Base-by-base conservation (phyloP, 2,797 vertebrate species). In the Potorous gilbertii region DNA sequence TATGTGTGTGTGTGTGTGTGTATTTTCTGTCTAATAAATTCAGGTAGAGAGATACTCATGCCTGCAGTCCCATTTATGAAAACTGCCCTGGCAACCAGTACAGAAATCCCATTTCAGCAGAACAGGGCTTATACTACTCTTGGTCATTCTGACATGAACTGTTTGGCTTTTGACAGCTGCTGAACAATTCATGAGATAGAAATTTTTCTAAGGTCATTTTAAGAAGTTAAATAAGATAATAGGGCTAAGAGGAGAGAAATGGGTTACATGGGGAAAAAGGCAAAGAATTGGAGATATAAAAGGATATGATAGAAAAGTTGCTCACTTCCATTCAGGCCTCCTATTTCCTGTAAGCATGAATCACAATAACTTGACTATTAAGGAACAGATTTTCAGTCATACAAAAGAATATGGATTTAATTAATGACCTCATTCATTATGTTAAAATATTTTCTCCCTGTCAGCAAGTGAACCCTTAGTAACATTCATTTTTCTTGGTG, bases 151-250 rank as follows among this genome's bases (percentile, higher is more conserved):
- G 74, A 46, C 21, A 46, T 46, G 2, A 96, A 96, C 98, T 98
- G 98, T 98, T 98, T 98, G 98, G 98, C 98, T 98, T 98, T 98
- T 98, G 98, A 98, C 97, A 97, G 97, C 96, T 98, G 96, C 98
- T 98, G 97, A 98, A 98, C 98, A 96, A 98, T 98, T 98, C 94
- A 97, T 97, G 98, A 97, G 97, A 95, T 97, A 96, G 90, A 90
- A 95, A 95, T 95, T 96, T 56, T 87, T 10, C 96, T 97, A 97
- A 97, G 95, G 96, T 93, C 81, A 74, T 90, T 97, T 97, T 95
- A 92, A 91, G 96, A 97, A 95, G 95, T 56, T 24, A 93, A 52
- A 59, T 31, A 24, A 91, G 97, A 10, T 54, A 81, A 92, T 96
- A 87, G 57, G 55, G 55, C 4, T 95, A 24, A 50, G 66, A 21